Conservation (phyloP, 92 coral and sea anemone species). For the Bergia puertoricense region DNA sequence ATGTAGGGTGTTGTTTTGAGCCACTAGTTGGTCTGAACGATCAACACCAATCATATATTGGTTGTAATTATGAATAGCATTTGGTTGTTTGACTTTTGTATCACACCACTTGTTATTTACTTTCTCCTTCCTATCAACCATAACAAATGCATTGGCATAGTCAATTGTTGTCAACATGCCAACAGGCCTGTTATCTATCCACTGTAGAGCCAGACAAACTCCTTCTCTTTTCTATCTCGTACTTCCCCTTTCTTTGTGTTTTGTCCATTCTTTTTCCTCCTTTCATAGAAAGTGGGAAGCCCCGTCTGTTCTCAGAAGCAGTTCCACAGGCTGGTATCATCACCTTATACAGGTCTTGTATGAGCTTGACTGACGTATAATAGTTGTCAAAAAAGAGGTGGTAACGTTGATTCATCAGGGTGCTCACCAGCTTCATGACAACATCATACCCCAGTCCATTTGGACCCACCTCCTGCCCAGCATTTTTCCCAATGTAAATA, state of each 20-base stretch:
- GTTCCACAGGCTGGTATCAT: no score
- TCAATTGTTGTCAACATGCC: slow-evolving; percentile 50
- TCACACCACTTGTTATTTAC: slow-evolving; percentile 28
- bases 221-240: slow-evolving; percentile 65
- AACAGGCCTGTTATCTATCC: slow-evolving; percentile 69
- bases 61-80: slow-evolving; percentile 42
- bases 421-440: slow-evolving; percentile 35
- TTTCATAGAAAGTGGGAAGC: no score
- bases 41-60: slow-evolving; percentile 38
- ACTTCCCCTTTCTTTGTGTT: not conserved
- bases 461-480: slow-evolving; percentile 29
- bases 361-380: slow-evolving; percentile 23
- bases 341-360: not conserved
- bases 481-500: slow-evolving; percentile 53
- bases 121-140: slow-evolving; percentile 46
- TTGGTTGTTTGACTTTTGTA: slow-evolving; percentile 44
- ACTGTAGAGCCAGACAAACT: slow-evolving; percentile 51
- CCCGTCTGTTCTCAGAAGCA: no score
- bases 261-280: slow-evolving; percentile 45
- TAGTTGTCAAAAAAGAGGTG: slow-evolving; percentile 65
- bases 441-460: slow-evolving; percentile 29
- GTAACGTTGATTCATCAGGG: slow-evolving; percentile 56
- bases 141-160: slow-evolving; percentile 37
- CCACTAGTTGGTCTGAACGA: slow-evolving; percentile 38
- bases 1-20: slow-evolving; percentile 9